Conservation (phyloP, 2,797 vertebrate genomes). For the Helicolenus hilgendorfi region DNA sequence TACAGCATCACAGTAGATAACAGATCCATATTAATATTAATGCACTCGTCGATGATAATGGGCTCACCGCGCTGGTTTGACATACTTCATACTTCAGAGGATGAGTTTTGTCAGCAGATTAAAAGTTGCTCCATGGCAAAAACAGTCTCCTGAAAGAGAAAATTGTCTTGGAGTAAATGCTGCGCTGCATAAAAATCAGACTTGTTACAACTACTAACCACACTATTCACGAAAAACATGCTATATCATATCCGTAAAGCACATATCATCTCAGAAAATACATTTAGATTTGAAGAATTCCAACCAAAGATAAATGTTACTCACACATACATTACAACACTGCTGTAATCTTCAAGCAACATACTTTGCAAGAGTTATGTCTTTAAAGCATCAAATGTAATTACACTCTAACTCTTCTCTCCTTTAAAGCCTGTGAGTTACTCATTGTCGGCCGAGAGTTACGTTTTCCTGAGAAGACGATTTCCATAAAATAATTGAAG, state of each 20-base stretch:
- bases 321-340: neutral
- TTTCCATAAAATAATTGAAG: slow-evolving; percentile 29
- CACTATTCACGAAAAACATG: neutral
- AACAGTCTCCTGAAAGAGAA: neutral
- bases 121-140: neutral
- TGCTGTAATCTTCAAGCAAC: neutral
- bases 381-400: neutral
- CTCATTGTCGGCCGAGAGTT: neutral
- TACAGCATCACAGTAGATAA: neutral
- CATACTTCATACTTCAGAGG: slow-evolving; percentile 8
- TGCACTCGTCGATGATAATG: slow-evolving; percentile 9
- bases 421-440: neutral
- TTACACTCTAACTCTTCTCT: neutral
- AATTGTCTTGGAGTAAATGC: neutral
- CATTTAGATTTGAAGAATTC: neutral
- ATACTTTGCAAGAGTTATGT: neutral
- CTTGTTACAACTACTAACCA: neutral
- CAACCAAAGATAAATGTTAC: neutral
- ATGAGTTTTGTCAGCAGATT: slow-evolving; percentile 40
- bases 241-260: neutral
- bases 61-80: slow-evolving; percentile 28
- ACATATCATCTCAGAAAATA: neutral
- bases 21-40: slow-evolving; percentile 48
- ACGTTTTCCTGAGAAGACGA: neutral
- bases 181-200: neutral